Percentiles rank a stretch among this genome's conserved stretches.
Evolutionary conservation across 2,888 invertebrate species (phyloP).

Genomic region (Dimorphilus gyrociliatus): DNA sequence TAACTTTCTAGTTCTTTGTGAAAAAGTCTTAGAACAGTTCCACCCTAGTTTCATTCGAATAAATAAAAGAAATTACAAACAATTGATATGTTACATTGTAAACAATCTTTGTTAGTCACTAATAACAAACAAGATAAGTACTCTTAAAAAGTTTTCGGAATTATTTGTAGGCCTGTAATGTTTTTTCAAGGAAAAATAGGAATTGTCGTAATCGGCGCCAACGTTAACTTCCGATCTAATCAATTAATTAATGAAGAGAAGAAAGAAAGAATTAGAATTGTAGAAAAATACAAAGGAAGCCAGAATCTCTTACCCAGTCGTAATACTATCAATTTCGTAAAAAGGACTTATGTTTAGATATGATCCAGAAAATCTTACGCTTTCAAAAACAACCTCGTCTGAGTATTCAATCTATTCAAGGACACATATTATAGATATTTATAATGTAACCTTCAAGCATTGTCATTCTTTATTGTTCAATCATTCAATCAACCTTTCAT

Average conservation of each 20-base stretch:
- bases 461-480: too few relatives aligned
- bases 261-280: too few relatives aligned
- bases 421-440: too few relatives aligned
- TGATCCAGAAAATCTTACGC: conserved; percentile 8
- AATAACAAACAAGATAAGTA: conserved; percentile 11
- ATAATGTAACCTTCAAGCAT: too few relatives aligned
- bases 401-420: conserved; percentile 8
- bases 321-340: conserved; percentile 7
- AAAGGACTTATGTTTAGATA: conserved; percentile 7
- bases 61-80: too few relatives aligned
- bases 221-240: conserved; percentile 28
- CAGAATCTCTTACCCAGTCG: conserved; percentile 6
- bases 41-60: too few relatives aligned
- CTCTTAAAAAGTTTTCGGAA: conserved; percentile 22
- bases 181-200: conserved; percentile 24
- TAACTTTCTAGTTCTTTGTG: conserved; percentile 34
- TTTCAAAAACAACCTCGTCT: conserved; percentile 9
- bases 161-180: conserved; percentile 21
- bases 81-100: conserved; percentile 2
- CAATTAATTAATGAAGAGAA: too few relatives aligned
- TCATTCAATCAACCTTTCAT: too few relatives aligned
- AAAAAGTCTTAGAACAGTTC: conserved; percentile 28
- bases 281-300: too few relatives aligned
- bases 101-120: background rate
- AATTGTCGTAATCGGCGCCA: conserved; percentile 26